phyloP scores from a whole-genome alignment of 2,888 invertebrate species.

The Thecophora atra region DNA sequence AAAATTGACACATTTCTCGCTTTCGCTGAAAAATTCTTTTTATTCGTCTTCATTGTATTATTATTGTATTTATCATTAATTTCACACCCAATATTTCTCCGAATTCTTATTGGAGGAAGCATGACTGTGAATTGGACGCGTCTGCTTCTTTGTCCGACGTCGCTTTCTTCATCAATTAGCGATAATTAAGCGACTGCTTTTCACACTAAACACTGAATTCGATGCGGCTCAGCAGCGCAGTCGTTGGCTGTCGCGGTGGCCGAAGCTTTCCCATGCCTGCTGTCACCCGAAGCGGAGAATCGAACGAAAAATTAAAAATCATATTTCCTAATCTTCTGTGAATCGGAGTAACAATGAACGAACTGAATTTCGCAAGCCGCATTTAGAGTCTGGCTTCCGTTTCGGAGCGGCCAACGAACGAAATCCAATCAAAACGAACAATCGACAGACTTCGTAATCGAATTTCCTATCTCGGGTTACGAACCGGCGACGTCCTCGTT shows the following conservation, averaged over 20 bases:
- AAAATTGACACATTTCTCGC: too few relatives aligned
- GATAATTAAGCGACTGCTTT: slow-evolving; percentile 1
- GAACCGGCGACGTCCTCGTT: background rate
- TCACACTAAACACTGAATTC: background rate
- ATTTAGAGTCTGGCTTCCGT: background rate
- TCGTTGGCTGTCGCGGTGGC: slow-evolving; percentile 10
- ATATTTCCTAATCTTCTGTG: slow-evolving; percentile 11
- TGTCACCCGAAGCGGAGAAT: background rate
- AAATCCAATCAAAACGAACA: slow-evolving; percentile 29
- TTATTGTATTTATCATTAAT: too few relatives aligned
- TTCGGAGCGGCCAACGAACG: background rate
- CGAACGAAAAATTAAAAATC: background rate
- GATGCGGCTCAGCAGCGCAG: too few relatives aligned
- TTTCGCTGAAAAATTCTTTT: too few relatives aligned
- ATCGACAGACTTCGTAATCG: slow-evolving; percentile 28
- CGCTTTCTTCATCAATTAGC: slow-evolving; percentile 16
- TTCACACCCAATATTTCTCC: background rate
- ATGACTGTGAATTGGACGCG: too few relatives aligned
- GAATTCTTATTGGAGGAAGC: too few relatives aligned
- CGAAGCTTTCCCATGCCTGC: slow-evolving; percentile 29
- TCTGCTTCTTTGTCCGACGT: too few relatives aligned
- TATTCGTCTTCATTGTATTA: too few relatives aligned
- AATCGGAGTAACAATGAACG: background rate
- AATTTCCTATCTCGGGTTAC: slow-evolving; percentile 31
- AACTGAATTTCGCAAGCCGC: background rate